These are phyloP conservation scores for Melanostoma mellinum DNA, from an alignment of 2,888 invertebrate species.

Conservation along the genomic window DNA sequence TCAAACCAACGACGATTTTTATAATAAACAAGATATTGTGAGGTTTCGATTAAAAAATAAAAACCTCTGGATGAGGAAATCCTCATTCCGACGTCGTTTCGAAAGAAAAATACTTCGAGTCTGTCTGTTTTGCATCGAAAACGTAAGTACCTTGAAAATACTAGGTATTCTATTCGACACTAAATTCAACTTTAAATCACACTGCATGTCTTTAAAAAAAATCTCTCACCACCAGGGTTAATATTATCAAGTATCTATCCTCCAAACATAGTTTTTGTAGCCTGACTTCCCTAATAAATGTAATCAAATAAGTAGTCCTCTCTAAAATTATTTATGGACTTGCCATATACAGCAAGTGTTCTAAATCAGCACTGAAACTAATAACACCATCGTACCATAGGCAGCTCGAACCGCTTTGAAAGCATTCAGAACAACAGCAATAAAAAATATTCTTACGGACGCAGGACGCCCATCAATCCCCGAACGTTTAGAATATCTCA, in stretches of 20 bases:
- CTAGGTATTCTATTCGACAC: too few relatives aligned
- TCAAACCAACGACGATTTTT: too few relatives aligned
- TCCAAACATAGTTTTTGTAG: not conserved
- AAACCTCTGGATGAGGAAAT: too few relatives aligned
- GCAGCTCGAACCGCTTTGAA: slow-evolving; percentile 8
- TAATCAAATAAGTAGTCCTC: not conserved
- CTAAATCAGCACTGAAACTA: slow-evolving; percentile 3
- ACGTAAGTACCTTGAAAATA: too few relatives aligned
- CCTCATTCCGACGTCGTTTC: too few relatives aligned
- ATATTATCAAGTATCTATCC: not conserved
- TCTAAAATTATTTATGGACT: slow-evolving; percentile 18
- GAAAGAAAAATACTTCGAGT: too few relatives aligned
- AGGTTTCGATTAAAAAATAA: too few relatives aligned
- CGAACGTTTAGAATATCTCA: too few relatives aligned
- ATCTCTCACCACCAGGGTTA: not conserved
- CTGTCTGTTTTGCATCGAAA: too few relatives aligned
- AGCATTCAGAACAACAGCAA: slow-evolving; percentile 9
- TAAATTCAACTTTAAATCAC: too few relatives aligned
- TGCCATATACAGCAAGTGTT: slow-evolving; percentile 5
- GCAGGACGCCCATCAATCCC: slow-evolving; percentile 3
- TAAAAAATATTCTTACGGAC: slow-evolving; percentile 20
- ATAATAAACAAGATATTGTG: too few relatives aligned
- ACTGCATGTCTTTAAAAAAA: not conserved
- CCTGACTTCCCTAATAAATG: not conserved
- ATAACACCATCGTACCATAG: slow-evolving; percentile 3